Evolutionary conservation across 2,888 invertebrate genomes (phyloP).

Genomic region (Gibbula magus): DNA sequence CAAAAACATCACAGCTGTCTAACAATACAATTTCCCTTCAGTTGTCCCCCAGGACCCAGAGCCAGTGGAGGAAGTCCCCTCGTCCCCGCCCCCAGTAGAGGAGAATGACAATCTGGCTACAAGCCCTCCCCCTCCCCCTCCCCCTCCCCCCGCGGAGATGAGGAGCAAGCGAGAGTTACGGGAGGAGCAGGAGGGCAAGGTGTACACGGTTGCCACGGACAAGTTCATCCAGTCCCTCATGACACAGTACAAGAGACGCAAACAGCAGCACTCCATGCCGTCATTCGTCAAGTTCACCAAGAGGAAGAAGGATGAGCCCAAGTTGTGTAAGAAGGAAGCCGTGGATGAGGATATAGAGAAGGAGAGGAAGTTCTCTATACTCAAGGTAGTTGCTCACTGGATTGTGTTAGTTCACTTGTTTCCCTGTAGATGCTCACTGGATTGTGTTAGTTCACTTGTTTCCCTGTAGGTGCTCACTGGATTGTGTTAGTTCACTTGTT

Average conservation of each 20-base stretch:
- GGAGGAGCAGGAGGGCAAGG: constrained; percentile 67
- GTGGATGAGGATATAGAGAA: constrained; percentile 80
- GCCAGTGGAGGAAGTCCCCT: neutral
- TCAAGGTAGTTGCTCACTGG: constrained; percentile 81
- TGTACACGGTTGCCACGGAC: constrained; percentile 76
- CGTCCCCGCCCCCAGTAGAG: neutral
- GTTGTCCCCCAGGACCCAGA: no score
- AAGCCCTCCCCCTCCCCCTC: neutral
- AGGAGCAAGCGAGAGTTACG: constrained; percentile 62
- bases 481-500: neutral
- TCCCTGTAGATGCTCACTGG: no score
- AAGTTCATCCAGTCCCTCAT: constrained; percentile 75
- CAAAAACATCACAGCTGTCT: no score
- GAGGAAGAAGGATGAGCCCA: constrained; percentile 31
- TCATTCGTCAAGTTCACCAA: constrained; percentile 56
- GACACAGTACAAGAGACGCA: constrained; percentile 78
- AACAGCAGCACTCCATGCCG: constrained; percentile 77
- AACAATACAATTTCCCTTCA: no score
- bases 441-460: neutral
- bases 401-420: no score
- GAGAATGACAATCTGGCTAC: neutral
- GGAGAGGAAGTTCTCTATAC: constrained; percentile 87
- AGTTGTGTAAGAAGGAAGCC: constrained; percentile 46
- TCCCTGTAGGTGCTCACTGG: neutral
- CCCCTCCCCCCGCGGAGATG: constrained; percentile 33